Evolutionary conservation across 2,113 vertebrate species (phyloP).

Genomic region (Naja naja): DNA sequence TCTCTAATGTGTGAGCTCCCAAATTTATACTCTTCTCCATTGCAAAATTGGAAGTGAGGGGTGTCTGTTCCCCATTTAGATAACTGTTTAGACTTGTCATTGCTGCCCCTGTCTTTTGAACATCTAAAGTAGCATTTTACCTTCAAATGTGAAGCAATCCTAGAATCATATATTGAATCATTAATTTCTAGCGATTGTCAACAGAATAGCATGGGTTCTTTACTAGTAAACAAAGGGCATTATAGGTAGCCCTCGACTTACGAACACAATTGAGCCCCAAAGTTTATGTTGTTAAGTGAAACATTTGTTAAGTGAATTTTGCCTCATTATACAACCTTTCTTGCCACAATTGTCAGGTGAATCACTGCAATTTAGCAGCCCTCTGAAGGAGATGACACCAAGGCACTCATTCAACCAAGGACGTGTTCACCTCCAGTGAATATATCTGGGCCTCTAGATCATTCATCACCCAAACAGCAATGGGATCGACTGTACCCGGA

Average conservation of each 20-base stretch:
- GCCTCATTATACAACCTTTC: too few species aligned
- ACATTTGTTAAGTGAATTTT: too few species aligned
- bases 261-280: too few species aligned
- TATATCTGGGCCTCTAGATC: slow-evolving; percentile 85
- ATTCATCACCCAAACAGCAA: slow-evolving; percentile 90
- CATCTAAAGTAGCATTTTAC: background rate
- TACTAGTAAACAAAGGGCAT: background rate
- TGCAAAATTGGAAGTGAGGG: background rate
- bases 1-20: background rate
- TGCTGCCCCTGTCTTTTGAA: background rate
- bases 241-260: too few species aligned
- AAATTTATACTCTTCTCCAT: background rate
- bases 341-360: too few species aligned
- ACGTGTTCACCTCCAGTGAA: slow-evolving; percentile 86
- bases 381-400: slow-evolving; percentile 90
- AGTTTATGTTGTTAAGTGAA: too few species aligned
- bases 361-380: slow-evolving; percentile 64
- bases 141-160: background rate
- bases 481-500: slow-evolving; percentile 88
- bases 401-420: slow-evolving; percentile 88
- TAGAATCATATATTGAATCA: background rate
- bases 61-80: background rate
- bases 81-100: background rate
- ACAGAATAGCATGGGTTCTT: background rate
- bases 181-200: background rate